Evolutionary conservation across 2,888 invertebrate genomes (phyloP).

Genomic region (Monopis laevigella): DNA sequence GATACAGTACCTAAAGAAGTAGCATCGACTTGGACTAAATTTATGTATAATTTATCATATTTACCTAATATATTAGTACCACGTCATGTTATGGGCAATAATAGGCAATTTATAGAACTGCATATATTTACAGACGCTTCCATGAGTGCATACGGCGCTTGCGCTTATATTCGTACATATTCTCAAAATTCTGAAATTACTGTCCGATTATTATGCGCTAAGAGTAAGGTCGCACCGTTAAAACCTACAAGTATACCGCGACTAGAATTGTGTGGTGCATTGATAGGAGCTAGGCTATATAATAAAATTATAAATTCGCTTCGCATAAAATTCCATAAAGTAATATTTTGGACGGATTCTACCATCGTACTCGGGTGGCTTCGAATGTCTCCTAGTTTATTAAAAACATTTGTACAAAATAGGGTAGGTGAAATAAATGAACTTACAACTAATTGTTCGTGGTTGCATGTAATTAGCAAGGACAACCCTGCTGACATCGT

Average conservation of each 20-base stretch:
- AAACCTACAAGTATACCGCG: slow-evolving; percentile 22
- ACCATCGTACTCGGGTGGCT: slow-evolving; percentile 23
- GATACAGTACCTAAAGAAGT: slow-evolving; percentile 19
- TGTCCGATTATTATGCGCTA: slow-evolving; percentile 21
- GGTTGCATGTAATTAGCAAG: slow-evolving; percentile 18
- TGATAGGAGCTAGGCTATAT: slow-evolving; percentile 21
- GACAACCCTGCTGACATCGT: slow-evolving; percentile 22
- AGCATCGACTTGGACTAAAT: slow-evolving; percentile 13
- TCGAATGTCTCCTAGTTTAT: slow-evolving; percentile 18
- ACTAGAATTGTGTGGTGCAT: slow-evolving; percentile 24
- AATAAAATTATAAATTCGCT: slow-evolving; percentile 18
- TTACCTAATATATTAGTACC: slow-evolving; percentile 16
- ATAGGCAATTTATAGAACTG: slow-evolving; percentile 14
- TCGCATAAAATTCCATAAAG: slow-evolving; percentile 15
- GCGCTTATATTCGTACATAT: slow-evolving; percentile 20
- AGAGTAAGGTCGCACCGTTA: slow-evolving; percentile 22
- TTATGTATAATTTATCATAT: slow-evolving; percentile 12
- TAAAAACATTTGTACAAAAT: slow-evolving; percentile 24
- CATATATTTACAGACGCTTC: slow-evolving; percentile 23
- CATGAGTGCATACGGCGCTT: slow-evolving; percentile 20
- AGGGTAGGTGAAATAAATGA: slow-evolving; percentile 18
- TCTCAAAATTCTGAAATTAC: slow-evolving; percentile 9
- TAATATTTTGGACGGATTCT: slow-evolving; percentile 23
- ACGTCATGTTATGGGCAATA: slow-evolving; percentile 15
- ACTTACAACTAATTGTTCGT: slow-evolving; percentile 8